phyloP scores from a whole-genome alignment of 2,113 vertebrate genomes.

The Cnemophilus loriae region DNA sequence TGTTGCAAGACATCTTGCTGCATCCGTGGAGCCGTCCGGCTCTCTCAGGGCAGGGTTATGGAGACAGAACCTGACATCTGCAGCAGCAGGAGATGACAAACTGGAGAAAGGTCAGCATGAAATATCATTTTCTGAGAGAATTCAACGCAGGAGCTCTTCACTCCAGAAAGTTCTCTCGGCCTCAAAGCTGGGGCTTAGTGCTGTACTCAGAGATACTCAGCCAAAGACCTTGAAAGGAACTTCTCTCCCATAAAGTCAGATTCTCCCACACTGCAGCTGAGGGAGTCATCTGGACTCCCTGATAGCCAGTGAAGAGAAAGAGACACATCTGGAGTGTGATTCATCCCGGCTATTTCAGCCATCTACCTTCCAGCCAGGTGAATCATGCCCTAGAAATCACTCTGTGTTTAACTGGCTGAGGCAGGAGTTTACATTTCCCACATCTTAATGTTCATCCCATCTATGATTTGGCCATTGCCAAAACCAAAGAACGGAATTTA shows the following conservation, averaged over 20 bases:
- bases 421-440: not conserved
- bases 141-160: not conserved
- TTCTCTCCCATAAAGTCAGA: not conserved
- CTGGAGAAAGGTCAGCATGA: slow-evolving; percentile 4
- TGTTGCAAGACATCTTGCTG: not conserved
- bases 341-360: not conserved
- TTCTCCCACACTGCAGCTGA: not conserved
- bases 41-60: not conserved
- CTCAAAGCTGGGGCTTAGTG: not conserved
- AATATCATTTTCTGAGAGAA: not conserved
- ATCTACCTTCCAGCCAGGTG: slow-evolving; percentile 14
- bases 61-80: slow-evolving; percentile 26
- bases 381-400: slow-evolving; percentile 10
- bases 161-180: not conserved
- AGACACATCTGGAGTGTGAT: slow-evolving; percentile 38
- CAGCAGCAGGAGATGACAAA: not conserved
- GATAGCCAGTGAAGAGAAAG: not conserved
- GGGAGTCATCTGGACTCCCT: not conserved
- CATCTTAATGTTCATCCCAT: not conserved
- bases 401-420: not conserved
- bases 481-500: not conserved
- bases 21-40: not conserved
- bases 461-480: not conserved
- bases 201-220: not conserved
- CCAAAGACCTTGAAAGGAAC: not conserved